Conservation (phyloP, 1,140 invertebrate genomes). For the Phortica variegata region DNA sequence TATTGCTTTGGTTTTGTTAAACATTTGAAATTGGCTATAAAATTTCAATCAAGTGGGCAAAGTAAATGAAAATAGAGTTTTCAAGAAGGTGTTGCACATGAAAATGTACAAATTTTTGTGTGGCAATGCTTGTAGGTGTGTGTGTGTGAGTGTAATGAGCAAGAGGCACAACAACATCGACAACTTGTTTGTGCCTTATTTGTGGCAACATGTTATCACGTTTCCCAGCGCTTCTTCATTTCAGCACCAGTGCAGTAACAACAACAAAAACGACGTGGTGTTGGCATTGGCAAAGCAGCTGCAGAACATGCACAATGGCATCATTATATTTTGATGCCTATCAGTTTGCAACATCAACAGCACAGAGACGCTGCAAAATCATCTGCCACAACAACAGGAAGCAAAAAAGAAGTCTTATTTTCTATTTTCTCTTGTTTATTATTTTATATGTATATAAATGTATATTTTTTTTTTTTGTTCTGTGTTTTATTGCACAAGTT, state of each 20-base stretch:
- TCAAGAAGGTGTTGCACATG: no score
- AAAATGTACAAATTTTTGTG: not conserved
- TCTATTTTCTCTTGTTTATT: no score
- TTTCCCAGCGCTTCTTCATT: conserved; percentile 19
- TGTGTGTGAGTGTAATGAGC: conserved; percentile 19
- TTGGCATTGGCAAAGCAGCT: no score
- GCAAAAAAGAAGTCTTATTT: no score
- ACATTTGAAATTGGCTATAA: conserved; percentile 50
- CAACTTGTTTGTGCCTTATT: conserved; percentile 42
- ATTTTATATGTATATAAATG: no score
- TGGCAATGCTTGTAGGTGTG: not conserved
- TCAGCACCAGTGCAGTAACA: not conserved
- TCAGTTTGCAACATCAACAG: no score
- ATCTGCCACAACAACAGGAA: no score
- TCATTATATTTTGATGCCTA: not conserved
- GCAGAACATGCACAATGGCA: conserved; percentile 10
- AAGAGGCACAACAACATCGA: conserved; percentile 17
- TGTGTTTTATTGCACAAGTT: no score
- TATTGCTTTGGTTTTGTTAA: conserved; percentile 18
- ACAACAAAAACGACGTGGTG: no score
- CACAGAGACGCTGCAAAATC: no score
- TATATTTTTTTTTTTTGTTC: no score
- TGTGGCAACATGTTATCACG: conserved; percentile 49
- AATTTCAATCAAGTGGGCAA: conserved; percentile 33
- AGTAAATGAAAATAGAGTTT: no score